Base-by-base conservation (phyloP, 2,888 invertebrate genomes). In the Cryptus armator region DNA sequence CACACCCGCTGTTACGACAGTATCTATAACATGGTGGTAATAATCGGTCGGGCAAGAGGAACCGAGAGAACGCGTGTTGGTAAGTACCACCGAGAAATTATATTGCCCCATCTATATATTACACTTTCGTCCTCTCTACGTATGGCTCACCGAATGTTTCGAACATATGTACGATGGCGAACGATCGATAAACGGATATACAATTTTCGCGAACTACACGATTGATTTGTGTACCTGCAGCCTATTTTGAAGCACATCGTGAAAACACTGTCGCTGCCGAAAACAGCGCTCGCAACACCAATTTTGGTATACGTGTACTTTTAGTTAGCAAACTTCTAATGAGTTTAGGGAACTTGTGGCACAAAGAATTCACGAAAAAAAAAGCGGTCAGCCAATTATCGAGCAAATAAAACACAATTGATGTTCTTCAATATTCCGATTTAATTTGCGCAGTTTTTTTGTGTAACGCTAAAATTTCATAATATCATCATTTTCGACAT, bases 71-170 rank as follows among this genome's bases (percentile, higher is more conserved):
- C 46, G 78, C 48, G 29, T 51, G 53, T 43, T 75, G 48, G 81
- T 75, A 70, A 81, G 80, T 80, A 56, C 24, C 48, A 80, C 51
- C 68, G 14, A 51, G 53, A 62, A 72, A 67, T 66, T 64, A 16
- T 51, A 72, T 37, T 51, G 14, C 75, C 46, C 10, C 66, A 16
- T 14, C 46, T 44, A 16, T 67, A 43, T 44, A 12, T 46, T 44
- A 19, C 9, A 37, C 19, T 24, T 14, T 44, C n/a, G n/a, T 67
- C 6, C 12, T 53, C 53, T n/a, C 37, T 37, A 37, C 6, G 7
- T 37, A 37, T 37, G 37, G 37, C 29, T 29, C n/a, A 44, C 24
- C 44, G n/a, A 43, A n/a, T 37, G 16, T n/a, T 24, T 14, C 6
- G 24, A 29, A 51, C 48, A 48, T 70, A 48, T 24, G 68, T 51